These are phyloP conservation scores for Hyperoplus immaculatus DNA, from an alignment of 2,797 vertebrate species.

Conservation along the genomic window DNA sequence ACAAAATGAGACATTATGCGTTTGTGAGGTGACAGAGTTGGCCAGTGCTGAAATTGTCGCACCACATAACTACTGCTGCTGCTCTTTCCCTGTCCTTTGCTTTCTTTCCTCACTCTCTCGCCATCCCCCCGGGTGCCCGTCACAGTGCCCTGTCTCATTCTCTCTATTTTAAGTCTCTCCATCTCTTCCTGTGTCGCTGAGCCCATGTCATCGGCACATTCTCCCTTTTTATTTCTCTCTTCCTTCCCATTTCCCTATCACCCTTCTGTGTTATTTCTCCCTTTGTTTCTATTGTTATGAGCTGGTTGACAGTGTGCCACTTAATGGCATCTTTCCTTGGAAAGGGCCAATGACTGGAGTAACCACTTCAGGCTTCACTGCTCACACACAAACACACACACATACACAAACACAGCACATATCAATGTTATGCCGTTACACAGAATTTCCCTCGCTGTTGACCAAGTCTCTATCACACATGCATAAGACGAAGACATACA, in stretches of 20 bases:
- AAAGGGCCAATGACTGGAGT: constrained; percentile 32
- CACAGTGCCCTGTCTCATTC: constrained; percentile 24
- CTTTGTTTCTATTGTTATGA: constrained; percentile 48
- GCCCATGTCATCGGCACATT: constrained; percentile 14
- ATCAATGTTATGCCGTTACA: constrained; percentile 51
- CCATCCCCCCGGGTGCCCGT: constrained; percentile 15
- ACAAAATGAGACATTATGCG: constrained; percentile 52
- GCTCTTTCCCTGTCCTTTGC: constrained; percentile 10
- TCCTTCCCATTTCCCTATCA: constrained; percentile 25
- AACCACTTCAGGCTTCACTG: constrained; percentile 42
- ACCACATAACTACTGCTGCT: constrained; percentile 50
- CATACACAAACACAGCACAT: constrained; percentile 12
- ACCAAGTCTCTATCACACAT: constrained; percentile 15
- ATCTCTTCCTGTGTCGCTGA: constrained; percentile 28
- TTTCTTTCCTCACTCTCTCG: constrained; percentile 18
- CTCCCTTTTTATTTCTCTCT: constrained; percentile 20
- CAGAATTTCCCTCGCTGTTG: constrained; percentile 31
- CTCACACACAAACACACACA: constrained; percentile 5
- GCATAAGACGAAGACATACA: constrained; percentile 15
- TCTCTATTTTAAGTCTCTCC: constrained; percentile 24
- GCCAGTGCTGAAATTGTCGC: constrained; percentile 50
- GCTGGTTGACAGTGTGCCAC: constrained; percentile 47
- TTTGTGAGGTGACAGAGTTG: constrained; percentile 47
- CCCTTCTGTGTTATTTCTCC: constrained; percentile 2
- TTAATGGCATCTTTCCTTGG: constrained; percentile 60